Percentiles rank a stretch among this genome's conserved stretches.
These are phyloP conservation scores for Tamias sibiricus DNA, from an alignment of 2,113 vertebrate species.

Conservation along the genomic window DNA sequence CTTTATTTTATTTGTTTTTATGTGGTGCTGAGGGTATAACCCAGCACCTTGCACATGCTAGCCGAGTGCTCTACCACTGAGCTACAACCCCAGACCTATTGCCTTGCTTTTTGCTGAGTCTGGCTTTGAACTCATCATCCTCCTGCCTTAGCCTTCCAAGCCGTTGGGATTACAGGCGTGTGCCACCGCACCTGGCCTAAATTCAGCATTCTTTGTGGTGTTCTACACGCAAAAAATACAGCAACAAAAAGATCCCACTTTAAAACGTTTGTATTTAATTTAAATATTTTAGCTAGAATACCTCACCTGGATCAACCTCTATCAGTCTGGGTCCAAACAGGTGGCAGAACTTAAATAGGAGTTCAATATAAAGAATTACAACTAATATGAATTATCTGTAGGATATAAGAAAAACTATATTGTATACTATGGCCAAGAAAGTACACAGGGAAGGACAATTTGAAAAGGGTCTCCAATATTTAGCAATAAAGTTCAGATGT, in stretches of 20 bases:
- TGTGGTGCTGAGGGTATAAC: too few relatives aligned
- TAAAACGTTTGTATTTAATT: background rate
- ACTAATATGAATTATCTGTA: background rate
- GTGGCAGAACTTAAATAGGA: background rate
- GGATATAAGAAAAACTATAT: background rate
- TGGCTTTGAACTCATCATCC: too few relatives aligned
- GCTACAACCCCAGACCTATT: too few relatives aligned
- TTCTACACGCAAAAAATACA: background rate
- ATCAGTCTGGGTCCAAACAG: background rate
- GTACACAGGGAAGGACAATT: background rate
- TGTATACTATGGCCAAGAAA: background rate
- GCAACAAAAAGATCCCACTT: background rate
- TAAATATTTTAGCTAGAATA: conserved; percentile 4
- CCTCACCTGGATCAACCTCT: background rate
- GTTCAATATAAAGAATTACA: background rate
- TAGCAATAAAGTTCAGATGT: background rate
- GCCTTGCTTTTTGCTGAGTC: too few relatives aligned
- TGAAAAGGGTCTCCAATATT: background rate
- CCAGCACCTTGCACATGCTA: too few relatives aligned
- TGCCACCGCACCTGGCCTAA: background rate
- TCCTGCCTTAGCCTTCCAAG: too few relatives aligned
- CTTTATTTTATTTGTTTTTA: too few relatives aligned
- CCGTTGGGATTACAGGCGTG: too few relatives aligned
- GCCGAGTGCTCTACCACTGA: too few relatives aligned
- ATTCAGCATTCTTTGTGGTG: background rate